Percentiles rank a stretch among this genome's conserved stretches.
These are phyloP conservation scores for Abramis brama DNA, from an alignment of 2,113 vertebrate species.

Conservation along the genomic window DNA sequence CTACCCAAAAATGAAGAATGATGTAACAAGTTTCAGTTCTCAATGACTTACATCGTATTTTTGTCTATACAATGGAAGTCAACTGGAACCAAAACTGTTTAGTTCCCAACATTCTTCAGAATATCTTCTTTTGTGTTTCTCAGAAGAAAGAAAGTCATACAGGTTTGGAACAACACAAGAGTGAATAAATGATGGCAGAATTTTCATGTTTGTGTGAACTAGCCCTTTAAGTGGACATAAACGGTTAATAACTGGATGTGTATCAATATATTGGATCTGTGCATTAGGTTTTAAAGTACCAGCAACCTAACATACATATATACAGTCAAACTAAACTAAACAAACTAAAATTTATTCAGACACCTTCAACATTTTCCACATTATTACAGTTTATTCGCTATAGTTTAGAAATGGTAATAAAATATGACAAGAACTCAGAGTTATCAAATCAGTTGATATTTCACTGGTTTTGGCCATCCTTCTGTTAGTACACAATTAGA, in stretches of 20 bases:
- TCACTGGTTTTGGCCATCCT: too few species aligned
- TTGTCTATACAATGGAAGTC: neutral
- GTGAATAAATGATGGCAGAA: neutral
- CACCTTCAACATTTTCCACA: too few species aligned
- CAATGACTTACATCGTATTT: neutral
- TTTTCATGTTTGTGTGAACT: neutral
- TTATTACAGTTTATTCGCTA: too few species aligned
- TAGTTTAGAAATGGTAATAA: too few species aligned
- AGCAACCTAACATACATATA: neutral
- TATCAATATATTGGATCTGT: neutral
- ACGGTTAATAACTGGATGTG: neutral
- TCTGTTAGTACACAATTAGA: too few species aligned
- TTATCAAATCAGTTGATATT: too few species aligned
- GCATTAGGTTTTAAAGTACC: neutral
- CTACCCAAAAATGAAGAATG: neutral
- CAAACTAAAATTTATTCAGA: too few species aligned
- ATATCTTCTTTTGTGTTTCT: neutral
- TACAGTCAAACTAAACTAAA: too few species aligned
- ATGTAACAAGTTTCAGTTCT: neutral
- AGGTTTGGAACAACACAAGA: neutral
- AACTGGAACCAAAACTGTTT: neutral
- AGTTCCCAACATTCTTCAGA: neutral
- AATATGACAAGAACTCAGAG: too few species aligned
- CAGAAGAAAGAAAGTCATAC: neutral
- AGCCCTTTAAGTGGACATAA: neutral